These are phyloP conservation scores for Phoxinus dragarum DNA, from an alignment of 2,797 vertebrate species.

Conservation along the genomic window DNA sequence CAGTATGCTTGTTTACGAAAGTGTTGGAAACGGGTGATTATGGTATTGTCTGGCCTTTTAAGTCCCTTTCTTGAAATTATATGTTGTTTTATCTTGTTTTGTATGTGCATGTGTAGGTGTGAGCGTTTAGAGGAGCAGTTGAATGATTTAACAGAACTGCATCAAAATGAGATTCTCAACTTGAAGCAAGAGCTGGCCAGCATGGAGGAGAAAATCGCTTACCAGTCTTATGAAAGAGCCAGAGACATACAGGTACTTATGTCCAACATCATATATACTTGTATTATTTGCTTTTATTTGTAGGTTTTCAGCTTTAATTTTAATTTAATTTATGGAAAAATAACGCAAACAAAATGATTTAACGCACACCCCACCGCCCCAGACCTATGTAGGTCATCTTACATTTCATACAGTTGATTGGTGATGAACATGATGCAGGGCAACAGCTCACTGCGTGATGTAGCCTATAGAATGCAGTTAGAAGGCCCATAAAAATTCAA, in stretches of 20 bases:
- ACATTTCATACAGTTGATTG: neutral
- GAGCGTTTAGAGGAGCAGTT: conserved; percentile 97
- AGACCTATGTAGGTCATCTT: neutral
- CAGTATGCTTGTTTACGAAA: neutral
- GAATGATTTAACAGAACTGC: conserved; percentile 96
- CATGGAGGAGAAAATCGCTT: conserved; percentile 99
- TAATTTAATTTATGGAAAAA: neutral
- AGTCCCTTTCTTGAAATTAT: neutral
- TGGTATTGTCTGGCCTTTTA: neutral
- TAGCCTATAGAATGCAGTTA: neutral
- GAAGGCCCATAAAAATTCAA: no score
- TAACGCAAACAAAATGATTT: neutral
- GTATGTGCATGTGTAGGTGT: conserved; percentile 78
- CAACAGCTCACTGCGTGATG: neutral
- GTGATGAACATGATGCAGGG: neutral
- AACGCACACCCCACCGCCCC: neutral
- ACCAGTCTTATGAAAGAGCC: conserved; percentile 94
- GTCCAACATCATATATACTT: neutral
- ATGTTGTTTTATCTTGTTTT: neutral
- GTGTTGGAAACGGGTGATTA: neutral
- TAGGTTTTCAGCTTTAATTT: neutral
- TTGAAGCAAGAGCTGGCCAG: conserved; percentile 97
- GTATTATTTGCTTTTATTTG: neutral
- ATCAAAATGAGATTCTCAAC: conserved; percentile 98
- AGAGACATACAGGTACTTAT: conserved; percentile 79